These are phyloP conservation scores for Poicephalus gulielmi DNA, from an alignment of 2,113 vertebrate genomes.

Conservation along the genomic window DNA sequence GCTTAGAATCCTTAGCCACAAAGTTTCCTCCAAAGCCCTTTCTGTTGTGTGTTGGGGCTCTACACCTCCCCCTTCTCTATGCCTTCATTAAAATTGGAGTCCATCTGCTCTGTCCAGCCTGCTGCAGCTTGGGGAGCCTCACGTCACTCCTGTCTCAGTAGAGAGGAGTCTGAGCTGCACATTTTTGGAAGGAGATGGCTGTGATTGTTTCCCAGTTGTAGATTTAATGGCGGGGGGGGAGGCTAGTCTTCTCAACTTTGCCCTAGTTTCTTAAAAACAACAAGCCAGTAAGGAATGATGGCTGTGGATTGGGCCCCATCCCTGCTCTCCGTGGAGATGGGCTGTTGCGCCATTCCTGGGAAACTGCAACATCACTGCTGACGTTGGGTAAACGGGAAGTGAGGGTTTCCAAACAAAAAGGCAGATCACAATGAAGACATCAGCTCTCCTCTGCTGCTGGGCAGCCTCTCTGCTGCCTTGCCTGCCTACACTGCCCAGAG, in stretches of 20 bases:
- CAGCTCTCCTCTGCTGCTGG: background rate
- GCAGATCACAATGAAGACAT: background rate
- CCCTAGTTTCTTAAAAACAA: background rate
- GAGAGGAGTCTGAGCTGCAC: background rate
- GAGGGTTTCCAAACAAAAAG: background rate
- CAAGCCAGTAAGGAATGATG: background rate
- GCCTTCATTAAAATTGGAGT: background rate
- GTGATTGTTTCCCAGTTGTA: background rate
- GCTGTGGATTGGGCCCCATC: background rate
- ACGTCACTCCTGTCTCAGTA: background rate
- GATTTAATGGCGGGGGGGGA: background rate
- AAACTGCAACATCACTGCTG: background rate
- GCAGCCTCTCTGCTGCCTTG: background rate
- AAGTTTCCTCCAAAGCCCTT: background rate
- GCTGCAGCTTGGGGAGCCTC: background rate
- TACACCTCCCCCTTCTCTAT: background rate
- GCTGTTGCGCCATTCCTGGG: background rate
- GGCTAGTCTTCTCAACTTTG: background rate
- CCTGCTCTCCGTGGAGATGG: fast-evolving
- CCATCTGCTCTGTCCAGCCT: background rate
- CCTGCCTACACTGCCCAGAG: background rate
- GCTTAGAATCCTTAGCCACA: background rate
- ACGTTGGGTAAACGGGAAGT: background rate
- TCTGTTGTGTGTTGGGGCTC: background rate
- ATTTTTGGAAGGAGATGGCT: constrained; percentile 11